A percentile compares a stretch with the other conserved stretches of the same genome.
phyloP scores from a whole-genome alignment of 2,113 vertebrate species.

The Athene cunicularia region DNA sequence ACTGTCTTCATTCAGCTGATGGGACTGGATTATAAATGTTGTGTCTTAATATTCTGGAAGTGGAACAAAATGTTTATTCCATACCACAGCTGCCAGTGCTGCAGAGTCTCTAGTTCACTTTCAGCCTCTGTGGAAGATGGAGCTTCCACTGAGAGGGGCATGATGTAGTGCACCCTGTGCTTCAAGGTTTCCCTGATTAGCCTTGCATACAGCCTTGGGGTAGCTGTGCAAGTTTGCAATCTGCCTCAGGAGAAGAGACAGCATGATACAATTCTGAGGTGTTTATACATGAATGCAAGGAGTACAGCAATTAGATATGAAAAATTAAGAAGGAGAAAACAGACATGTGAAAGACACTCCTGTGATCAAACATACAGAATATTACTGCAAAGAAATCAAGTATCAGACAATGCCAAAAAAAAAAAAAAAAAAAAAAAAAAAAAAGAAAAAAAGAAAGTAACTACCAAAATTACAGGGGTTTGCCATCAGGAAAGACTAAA shows the following conservation, averaged over 20 bases:
- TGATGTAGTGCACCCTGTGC: background rate
- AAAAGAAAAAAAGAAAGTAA: too few relatives aligned
- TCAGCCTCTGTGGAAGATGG: background rate
- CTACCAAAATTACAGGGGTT: background rate
- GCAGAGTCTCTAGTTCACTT: background rate
- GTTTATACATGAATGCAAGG: background rate
- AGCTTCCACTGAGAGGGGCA: background rate
- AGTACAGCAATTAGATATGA: background rate
- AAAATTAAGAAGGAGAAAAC: background rate
- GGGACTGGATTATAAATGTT: background rate
- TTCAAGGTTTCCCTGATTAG: background rate
- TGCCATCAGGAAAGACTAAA: background rate
- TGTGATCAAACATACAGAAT: background rate
- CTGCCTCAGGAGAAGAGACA: background rate
- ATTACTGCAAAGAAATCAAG: background rate
- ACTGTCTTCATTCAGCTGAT: background rate
- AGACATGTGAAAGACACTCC: background rate
- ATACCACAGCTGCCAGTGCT: background rate
- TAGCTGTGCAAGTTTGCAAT: background rate
- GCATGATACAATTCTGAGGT: background rate
- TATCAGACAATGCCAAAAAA: background rate
- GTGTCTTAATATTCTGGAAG: background rate
- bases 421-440: background rate
- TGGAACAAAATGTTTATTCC: background rate
- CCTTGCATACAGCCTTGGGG: too few relatives aligned